phyloP scores from a whole-genome alignment of 2,113 vertebrate genomes.

The Gnathonemus longibarbis region DNA sequence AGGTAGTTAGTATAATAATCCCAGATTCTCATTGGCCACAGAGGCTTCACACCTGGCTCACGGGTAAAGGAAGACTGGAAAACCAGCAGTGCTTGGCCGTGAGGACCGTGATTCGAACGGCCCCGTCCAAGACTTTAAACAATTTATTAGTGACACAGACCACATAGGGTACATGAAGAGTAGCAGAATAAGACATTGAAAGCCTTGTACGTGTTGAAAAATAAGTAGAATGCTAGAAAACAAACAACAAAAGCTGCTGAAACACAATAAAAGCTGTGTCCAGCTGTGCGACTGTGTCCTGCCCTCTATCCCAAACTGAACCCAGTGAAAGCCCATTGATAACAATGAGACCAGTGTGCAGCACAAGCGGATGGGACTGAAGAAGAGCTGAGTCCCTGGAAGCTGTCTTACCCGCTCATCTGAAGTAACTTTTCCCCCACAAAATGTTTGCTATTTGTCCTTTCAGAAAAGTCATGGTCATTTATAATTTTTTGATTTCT shows the following conservation, averaged over 20 bases:
- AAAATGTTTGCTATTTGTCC: constrained; percentile 3
- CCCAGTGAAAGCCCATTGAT: not conserved
- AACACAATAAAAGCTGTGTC: constrained; percentile 51
- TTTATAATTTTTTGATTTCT: not conserved
- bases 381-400: not conserved
- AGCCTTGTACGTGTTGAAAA: constrained; percentile 20
- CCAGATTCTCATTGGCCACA: no score
- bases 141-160: not conserved
- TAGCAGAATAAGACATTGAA: not conserved
- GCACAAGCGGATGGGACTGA: not conserved
- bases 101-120: no score
- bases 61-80: no score
- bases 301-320: constrained; percentile 38
- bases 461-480: not conserved
- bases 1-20: no score
- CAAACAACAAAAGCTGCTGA: constrained; percentile 18
- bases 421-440: not conserved
- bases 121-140: not conserved
- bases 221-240: constrained; percentile 33
- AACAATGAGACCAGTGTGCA: not conserved
- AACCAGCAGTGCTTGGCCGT: no score
- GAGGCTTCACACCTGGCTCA: no score
- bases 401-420: not conserved
- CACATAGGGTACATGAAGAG: not conserved
- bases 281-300: constrained; percentile 51